phyloP scores from a whole-genome alignment of 2,113 vertebrate species.

The Lampris incognitus region DNA sequence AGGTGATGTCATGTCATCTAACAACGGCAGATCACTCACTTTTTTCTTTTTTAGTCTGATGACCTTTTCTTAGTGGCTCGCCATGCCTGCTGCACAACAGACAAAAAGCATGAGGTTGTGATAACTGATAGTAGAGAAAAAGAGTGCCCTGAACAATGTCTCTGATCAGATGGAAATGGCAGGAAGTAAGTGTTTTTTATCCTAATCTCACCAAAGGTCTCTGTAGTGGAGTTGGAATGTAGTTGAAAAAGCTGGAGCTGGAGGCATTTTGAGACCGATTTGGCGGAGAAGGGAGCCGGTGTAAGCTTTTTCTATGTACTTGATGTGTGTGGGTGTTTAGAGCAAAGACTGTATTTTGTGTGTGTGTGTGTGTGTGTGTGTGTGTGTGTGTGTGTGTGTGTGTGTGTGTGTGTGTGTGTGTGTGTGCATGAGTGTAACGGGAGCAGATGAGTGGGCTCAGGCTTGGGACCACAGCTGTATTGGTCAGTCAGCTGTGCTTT shows the following conservation, averaged over 20 bases:
- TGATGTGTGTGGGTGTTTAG: slow-evolving; percentile 22
- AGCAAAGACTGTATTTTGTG: slow-evolving; percentile 34
- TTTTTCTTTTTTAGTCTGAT: slow-evolving; percentile 37
- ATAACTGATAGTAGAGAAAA: slow-evolving; percentile 66
- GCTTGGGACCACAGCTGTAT: slow-evolving; percentile 77
- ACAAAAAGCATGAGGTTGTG: slow-evolving; percentile 36
- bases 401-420: slow-evolving; percentile 33
- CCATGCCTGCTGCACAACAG: slow-evolving; percentile 1
- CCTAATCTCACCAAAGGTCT: slow-evolving; percentile 70
- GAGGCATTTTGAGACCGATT: slow-evolving; percentile 64
- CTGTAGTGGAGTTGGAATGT: slow-evolving; percentile 70
- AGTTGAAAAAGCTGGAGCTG: slow-evolving; percentile 52
- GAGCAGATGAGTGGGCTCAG: slow-evolving; percentile 50
- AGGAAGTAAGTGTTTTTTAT: slow-evolving; percentile 81
- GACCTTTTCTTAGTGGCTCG: slow-evolving; percentile 2
- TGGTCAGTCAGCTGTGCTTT: slow-evolving; percentile 63
- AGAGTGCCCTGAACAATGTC: slow-evolving; percentile 34
- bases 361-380: slow-evolving; percentile 17
- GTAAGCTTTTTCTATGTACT: slow-evolving; percentile 29
- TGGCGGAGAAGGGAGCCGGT: slow-evolving; percentile 29
- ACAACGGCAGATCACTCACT: slow-evolving; percentile 50
- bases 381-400: slow-evolving; percentile 20
- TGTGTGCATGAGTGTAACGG: slow-evolving; percentile 35
- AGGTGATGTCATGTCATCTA: slow-evolving; percentile 50
- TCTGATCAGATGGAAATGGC: slow-evolving; percentile 82